Evolutionary conservation across 2,888 invertebrate genomes (phyloP), one percentile per base, ranked within the genome.

Genomic region (Conops quadrifasciatus): DNA sequence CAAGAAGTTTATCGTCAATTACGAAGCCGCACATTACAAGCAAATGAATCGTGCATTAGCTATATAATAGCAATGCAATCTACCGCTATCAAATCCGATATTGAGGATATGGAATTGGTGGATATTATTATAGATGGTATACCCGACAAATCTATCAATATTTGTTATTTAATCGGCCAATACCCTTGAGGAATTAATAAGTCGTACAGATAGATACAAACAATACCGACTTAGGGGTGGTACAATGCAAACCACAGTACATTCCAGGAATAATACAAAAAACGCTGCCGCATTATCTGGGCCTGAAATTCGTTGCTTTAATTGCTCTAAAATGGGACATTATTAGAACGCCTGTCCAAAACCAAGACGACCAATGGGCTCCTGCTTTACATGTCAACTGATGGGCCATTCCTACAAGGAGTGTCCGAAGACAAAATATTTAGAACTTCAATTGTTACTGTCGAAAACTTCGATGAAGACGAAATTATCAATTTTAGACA

Each of bases 1-100:
- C 70, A 72, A n/a, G 72, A 72, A 30, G 19, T 67, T 2, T 72
- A 70, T 24, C 63, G 67, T 2, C 70, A 72, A 30, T 49, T 72
- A 2, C 56, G 63, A 1, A 9, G 28, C 4, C 45, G 70, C 1
- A 70, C 30, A 2, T 49, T 70, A 7, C 56, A 36, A 21, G 11
- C 56, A 2, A 58, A 62, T 7, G 70, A 72, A 21, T 62, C 70
- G 0, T 72, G 72, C 26, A n/a, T 72, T 0, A 72, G 70, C 43
- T 72, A 72, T 19, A 13, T 65, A 15, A 60, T 72, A 1, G 21
- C 68, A 1, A 72, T 72, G 72, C 72, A 69, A 21, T 16, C 68
- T 13, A 72, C 68, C 3, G 70, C 70, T 11, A 4, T 19, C 1
- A 21, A 49, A 28, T 19, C 70, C 3, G 67, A 72, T 16, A 67